Evolutionary conservation across 2,888 invertebrate species (phyloP).

Genomic region (Ligdia adustata): DNA sequence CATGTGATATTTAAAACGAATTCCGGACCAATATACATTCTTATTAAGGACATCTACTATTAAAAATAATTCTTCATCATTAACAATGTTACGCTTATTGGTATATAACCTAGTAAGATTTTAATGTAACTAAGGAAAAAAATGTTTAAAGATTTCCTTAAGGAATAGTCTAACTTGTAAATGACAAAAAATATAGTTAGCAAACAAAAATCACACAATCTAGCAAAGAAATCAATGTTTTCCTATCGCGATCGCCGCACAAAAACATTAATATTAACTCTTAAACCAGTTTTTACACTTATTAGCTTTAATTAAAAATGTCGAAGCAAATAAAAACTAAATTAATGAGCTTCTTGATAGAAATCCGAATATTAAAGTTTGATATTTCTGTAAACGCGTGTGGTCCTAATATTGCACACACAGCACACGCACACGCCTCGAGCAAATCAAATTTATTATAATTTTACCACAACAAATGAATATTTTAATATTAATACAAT

Average conservation of each 20-base stretch:
- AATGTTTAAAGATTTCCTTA: no score
- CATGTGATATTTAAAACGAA: no score
- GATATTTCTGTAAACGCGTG: slow-evolving; percentile 25
- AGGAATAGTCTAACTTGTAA: no score
- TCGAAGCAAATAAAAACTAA: slow-evolving; percentile 2
- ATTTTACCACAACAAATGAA: slow-evolving; percentile 39
- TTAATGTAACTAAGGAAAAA: no score
- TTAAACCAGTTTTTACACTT: slow-evolving; percentile 1
- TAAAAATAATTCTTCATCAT: no score
- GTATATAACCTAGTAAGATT: no score
- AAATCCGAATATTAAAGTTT: no score
- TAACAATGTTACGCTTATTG: no score
- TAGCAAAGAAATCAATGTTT: not conserved
- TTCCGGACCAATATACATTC: no score
- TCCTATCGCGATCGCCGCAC: not conserved
- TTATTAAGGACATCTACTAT: no score
- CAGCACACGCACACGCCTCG: slow-evolving; percentile 23
- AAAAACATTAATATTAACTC: not conserved
- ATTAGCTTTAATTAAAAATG: slow-evolving; percentile 7
- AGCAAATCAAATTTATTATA: slow-evolving; percentile 33
- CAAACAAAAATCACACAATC: not conserved
- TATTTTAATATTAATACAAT: slow-evolving; percentile 39
- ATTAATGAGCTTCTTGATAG: slow-evolving; percentile 8
- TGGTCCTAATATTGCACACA: slow-evolving; percentile 28
- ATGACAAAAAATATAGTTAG: no score